Evolutionary conservation across 2,888 invertebrate species (phyloP), one percentile per base, ranked within the genome.

Genomic region (Eupithecia subfuscata): DNA sequence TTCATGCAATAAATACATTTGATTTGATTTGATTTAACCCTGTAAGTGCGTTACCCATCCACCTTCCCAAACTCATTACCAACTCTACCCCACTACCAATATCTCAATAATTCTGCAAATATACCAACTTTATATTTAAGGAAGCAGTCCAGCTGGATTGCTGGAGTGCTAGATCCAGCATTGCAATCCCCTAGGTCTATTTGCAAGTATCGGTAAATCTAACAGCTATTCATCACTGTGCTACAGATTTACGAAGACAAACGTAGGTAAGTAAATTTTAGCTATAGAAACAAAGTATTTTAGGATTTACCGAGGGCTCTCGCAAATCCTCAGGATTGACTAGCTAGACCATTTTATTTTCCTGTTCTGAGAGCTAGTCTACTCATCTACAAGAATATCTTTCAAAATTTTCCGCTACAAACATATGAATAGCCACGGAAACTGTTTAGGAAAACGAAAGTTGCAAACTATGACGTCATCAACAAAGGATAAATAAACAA

Each of bases 401-500:
- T 6, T 12, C 22, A 3, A 60, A 60, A 60, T 60, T 14, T 60
- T 60, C 60, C 25, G 22, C 60, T 60, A 60, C 25, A 25, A 25
- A 60, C 60, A 56, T 2, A 52, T 56, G 11, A 56, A 56, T 22
- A 9, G 22, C 56, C 2, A 56, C 22, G 56, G 25, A 25, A 56
- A 22, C 56, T 56, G 22, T 56, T 56, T 22, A 11, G 56, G 56
- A 56, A 48, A 69, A 52, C 69, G 48, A 45, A 45, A 34, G 34
- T 30, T 37, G 18, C 18, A 37, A 37, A 37, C n/a, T 52, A 67
- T 67, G 72, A 72, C 72, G 72, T 72, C 71, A 72, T 37, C 48
- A 7, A 52, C 37, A 52, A 30, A 67, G 25, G 37, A 56, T 67
- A 72, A 67, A 67, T 40, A 72, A 72, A 72, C 72, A 72, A 72